Conservation (phyloP, 2,797 vertebrate genomes). For the Cryptoprocta ferox region DNA sequence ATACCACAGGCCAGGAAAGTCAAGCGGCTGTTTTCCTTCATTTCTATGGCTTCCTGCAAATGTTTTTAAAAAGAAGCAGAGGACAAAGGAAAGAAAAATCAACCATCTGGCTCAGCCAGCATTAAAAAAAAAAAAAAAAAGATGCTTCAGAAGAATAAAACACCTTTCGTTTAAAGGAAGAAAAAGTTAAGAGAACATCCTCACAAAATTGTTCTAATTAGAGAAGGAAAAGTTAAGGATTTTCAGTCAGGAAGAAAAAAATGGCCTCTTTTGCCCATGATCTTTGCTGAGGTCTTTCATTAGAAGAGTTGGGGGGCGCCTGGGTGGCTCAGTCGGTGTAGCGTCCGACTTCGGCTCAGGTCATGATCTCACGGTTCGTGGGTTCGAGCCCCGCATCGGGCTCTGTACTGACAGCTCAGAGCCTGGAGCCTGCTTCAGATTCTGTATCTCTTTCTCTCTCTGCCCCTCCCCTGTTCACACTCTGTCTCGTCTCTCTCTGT, state of each 20-base stretch:
- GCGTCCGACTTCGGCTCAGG: too few relatives aligned
- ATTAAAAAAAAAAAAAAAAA: not conserved
- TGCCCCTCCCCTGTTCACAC: too few relatives aligned
- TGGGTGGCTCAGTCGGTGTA: too few relatives aligned
- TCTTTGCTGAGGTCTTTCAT: not conserved
- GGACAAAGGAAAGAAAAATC: not conserved
- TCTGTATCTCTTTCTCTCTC: too few relatives aligned
- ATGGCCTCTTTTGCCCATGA: not conserved
- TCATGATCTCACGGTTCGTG: too few relatives aligned
- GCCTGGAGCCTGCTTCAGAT: too few relatives aligned
- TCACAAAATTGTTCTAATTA: not conserved
- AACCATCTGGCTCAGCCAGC: not conserved
- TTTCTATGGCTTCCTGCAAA: slow-evolving; percentile 75
- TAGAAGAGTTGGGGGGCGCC: not conserved
- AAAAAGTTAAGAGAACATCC: not conserved
- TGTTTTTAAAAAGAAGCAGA: slow-evolving; percentile 66
- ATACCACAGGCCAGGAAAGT: slow-evolving; percentile 78
- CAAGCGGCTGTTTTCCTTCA: slow-evolving; percentile 74
- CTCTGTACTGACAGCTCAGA: too few relatives aligned
- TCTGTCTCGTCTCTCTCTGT: too few relatives aligned
- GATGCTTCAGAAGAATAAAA: not conserved
- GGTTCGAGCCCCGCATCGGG: too few relatives aligned
- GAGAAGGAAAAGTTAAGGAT: not conserved
- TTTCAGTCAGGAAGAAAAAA: not conserved
- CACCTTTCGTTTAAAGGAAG: not conserved